Conservation (phyloP, 2,113 vertebrate species). For the Aythya baeri region DNA sequence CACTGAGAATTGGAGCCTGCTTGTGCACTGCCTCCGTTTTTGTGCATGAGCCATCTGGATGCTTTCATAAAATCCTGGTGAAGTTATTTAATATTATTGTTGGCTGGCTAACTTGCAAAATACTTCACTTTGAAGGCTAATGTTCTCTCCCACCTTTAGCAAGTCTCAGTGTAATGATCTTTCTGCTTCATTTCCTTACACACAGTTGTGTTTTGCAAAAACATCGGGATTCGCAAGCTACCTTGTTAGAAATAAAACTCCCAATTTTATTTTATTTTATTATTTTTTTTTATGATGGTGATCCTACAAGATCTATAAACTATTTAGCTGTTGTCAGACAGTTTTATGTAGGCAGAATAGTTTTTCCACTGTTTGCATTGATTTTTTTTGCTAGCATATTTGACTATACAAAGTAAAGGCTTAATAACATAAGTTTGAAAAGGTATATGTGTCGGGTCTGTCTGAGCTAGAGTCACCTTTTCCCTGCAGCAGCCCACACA, state of each 20-base stretch:
- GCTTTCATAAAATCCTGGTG: neutral
- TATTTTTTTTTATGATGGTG: neutral
- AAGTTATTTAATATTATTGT: neutral
- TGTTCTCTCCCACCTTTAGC: neutral
- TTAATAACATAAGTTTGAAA: neutral
- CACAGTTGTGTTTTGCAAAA: neutral
- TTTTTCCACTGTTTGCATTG: neutral
- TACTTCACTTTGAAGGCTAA: neutral
- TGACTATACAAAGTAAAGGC: neutral
- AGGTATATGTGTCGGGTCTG: neutral
- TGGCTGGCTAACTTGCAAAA: neutral
- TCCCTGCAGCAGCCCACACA: no score
- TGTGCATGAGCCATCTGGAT: no score
- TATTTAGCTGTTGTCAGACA: neutral
- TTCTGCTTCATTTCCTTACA: neutral
- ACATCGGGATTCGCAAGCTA: neutral
- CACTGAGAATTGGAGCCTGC: neutral
- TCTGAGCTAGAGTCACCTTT: no score
- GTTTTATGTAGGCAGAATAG: neutral
- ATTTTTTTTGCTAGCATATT: constrained; percentile 9
- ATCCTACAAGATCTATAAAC: neutral
- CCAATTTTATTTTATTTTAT: neutral
- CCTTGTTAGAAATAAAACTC: neutral
- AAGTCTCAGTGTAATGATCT: neutral
- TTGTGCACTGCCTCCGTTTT: neutral